Evolutionary conservation across 2,888 invertebrate genomes (phyloP).

Genomic region (Agriopis leucophaearia): DNA sequence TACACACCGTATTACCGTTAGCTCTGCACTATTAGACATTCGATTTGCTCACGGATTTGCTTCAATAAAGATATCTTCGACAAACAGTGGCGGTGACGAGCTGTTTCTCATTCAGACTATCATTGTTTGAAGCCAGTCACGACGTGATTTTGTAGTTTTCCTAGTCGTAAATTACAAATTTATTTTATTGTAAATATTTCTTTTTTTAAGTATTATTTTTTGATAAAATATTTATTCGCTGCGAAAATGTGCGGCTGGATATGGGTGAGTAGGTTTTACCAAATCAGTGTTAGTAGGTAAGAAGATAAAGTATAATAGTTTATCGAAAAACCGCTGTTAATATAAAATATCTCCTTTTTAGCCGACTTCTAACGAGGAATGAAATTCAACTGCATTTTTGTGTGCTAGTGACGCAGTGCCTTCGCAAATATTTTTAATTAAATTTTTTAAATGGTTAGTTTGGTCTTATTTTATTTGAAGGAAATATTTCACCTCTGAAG

Average conservation of each 20-base stretch:
- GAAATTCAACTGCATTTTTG: too few species aligned
- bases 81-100: slow-evolving; percentile 46
- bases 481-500: too few species aligned
- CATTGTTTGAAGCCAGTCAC: slow-evolving; percentile 58
- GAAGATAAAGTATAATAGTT: too few species aligned
- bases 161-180: slow-evolving; percentile 27
- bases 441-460: too few species aligned
- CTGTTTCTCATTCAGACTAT: slow-evolving; percentile 45
- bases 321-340: too few species aligned
- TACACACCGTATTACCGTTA: slow-evolving; percentile 1
- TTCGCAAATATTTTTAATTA: too few species aligned
- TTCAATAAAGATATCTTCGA: slow-evolving; percentile 37
- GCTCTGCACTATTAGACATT: not conserved
- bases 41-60: slow-evolving; percentile 27
- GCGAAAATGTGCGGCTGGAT: slow-evolving; percentile 17
- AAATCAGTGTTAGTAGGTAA: not conserved
- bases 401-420: too few species aligned
- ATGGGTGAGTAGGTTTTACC: slow-evolving; percentile 16
- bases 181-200: slow-evolving; percentile 30
- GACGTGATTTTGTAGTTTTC: slow-evolving; percentile 53
- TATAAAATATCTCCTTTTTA: too few species aligned
- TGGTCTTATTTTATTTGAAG: too few species aligned
- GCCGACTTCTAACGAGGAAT: too few species aligned
- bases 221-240: not conserved
- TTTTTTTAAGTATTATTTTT: slow-evolving; percentile 1